Conservation (phyloP, 2,113 vertebrate species). For the Oophaga pumilio region DNA sequence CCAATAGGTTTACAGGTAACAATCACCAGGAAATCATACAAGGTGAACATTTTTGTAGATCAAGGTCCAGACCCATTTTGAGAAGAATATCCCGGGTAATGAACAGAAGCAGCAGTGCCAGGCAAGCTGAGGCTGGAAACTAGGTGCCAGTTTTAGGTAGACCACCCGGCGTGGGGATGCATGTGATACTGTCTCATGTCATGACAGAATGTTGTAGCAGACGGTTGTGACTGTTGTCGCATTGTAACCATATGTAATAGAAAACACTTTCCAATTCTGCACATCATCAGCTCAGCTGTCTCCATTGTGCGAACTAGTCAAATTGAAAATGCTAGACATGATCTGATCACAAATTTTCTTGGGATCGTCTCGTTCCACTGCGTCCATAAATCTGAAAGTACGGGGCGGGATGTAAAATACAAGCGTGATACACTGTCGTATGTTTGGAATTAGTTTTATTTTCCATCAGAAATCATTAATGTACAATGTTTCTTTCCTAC, state of each 20-base stretch:
- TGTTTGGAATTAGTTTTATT: neutral
- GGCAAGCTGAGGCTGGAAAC: too few species aligned
- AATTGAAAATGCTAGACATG: neutral
- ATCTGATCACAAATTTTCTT: neutral
- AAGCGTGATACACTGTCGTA: neutral
- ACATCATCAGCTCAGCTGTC: neutral
- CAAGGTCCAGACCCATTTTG: too few species aligned
- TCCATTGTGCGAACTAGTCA: neutral
- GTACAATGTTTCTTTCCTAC: neutral
- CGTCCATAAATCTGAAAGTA: neutral
- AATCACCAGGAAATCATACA: too few species aligned
- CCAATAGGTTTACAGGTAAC: too few species aligned
- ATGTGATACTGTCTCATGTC: too few species aligned
- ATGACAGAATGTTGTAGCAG: too few species aligned
- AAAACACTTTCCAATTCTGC: neutral
- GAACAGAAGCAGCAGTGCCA: too few species aligned
- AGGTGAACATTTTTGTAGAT: too few species aligned
- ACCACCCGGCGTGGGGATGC: too few species aligned
- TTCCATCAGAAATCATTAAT: neutral
- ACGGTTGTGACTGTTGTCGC: too few species aligned
- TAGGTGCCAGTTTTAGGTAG: too few species aligned
- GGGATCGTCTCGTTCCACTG: neutral
- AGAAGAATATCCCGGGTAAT: too few species aligned
- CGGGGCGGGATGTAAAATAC: neutral
- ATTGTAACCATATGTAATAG: neutral